phyloP scores from a whole-genome alignment of 2,113 vertebrate genomes.

The Leucopsar rothschildi region DNA sequence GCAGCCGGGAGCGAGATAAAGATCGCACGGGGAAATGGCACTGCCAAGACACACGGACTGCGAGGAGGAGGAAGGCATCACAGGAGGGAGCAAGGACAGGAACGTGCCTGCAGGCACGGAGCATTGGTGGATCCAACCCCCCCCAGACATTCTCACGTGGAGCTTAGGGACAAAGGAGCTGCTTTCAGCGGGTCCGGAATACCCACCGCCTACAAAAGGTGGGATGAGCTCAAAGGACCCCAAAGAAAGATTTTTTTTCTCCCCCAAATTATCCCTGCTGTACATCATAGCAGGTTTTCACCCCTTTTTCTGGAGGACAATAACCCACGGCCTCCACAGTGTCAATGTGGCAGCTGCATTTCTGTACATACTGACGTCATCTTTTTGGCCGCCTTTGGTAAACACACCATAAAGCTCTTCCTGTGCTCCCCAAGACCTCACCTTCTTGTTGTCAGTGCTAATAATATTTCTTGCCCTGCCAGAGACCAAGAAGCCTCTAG shows the following conservation, averaged over 20 bases:
- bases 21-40: background rate
- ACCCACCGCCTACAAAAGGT: background rate
- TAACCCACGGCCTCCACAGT: background rate
- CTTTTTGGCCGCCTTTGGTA: background rate
- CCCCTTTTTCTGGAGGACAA: background rate
- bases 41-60: background rate
- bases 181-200: background rate
- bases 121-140: background rate
- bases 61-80: background rate
- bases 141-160: fast-evolving
- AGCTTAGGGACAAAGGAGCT: background rate
- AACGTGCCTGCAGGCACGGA: background rate
- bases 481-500: background rate
- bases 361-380: background rate
- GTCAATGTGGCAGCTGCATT: fast-evolving
- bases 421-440: background rate
- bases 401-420: background rate
- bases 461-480: background rate
- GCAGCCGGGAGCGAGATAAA: background rate
- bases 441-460: background rate
- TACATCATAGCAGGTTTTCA: background rate
- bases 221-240: background rate
- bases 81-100: background rate
- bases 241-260: background rate
- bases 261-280: background rate